A percentile compares a stretch with the other conserved stretches of the same genome.
Evolutionary conservation across 2,888 invertebrate genomes (phyloP).

Genomic region (Philopedon plagiatum): DNA sequence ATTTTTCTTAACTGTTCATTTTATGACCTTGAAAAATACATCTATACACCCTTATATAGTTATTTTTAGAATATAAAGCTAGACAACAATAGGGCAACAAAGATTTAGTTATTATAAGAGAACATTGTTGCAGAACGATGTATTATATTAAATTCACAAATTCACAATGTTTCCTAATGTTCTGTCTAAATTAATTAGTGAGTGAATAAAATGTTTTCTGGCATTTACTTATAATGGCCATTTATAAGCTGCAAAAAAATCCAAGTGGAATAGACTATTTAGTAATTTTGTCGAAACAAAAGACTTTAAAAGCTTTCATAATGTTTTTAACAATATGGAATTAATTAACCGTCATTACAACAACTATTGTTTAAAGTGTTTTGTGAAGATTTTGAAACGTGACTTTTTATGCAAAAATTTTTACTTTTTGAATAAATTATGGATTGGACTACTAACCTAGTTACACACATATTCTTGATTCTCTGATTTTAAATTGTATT

Average conservation of each 20-base stretch:
- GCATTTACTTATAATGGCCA: constrained; percentile 44
- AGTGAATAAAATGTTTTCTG: constrained; percentile 12
- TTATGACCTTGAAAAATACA: too few species aligned
- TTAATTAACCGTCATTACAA: constrained; percentile 44
- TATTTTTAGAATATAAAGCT: too few species aligned
- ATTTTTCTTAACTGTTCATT: too few species aligned
- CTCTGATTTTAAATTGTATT: not conserved
- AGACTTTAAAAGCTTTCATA: constrained; percentile 40
- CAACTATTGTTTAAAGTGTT: constrained; percentile 38
- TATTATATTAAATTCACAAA: not conserved
- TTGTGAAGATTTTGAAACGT: constrained; percentile 26
- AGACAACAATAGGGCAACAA: too few species aligned
- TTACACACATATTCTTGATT: not conserved
- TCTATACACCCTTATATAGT: too few species aligned
- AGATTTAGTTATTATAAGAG: too few species aligned
- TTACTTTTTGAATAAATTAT: not conserved
- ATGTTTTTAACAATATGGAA: constrained; percentile 41
- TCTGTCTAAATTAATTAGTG: not conserved
- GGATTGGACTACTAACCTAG: constrained; percentile 17
- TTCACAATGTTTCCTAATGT: not conserved
- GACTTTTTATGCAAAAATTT: constrained; percentile 25
- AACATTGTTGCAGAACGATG: not conserved
- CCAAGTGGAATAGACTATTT: constrained; percentile 35
- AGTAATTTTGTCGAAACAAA: constrained; percentile 50
- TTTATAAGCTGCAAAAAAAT: constrained; percentile 39